These are phyloP conservation scores for Cordylochernes scorpioides DNA, from an alignment of 2,888 invertebrate genomes.

Conservation along the genomic window DNA sequence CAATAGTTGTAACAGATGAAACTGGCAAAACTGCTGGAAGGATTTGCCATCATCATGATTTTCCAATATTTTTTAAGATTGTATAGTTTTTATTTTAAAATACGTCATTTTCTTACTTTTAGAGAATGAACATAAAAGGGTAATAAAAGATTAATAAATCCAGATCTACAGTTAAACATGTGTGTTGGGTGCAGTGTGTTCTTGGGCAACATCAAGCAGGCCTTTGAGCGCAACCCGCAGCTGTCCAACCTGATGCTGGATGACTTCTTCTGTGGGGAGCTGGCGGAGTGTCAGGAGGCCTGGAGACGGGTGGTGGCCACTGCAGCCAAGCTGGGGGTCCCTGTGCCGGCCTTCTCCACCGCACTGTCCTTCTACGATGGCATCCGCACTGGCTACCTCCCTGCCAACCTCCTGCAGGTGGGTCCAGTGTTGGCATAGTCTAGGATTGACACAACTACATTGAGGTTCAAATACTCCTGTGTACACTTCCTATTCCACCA, in stretches of 20 bases:
- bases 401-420: constrained; percentile 81
- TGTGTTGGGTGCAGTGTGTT: constrained; percentile 47
- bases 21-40: too few species aligned
- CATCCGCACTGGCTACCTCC: constrained; percentile 53
- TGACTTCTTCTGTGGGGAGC: constrained; percentile 65
- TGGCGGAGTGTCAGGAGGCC: constrained; percentile 47
- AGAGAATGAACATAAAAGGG: too few species aligned
- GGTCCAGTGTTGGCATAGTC: constrained; percentile 1
- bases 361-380: constrained; percentile 95
- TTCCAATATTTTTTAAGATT: too few species aligned
- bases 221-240: constrained; percentile 63
- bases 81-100: too few species aligned
- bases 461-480: too few species aligned
- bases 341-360: constrained; percentile 69
- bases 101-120: too few species aligned
- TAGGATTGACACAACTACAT: too few species aligned
- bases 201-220: constrained; percentile 66
- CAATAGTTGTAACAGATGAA: too few species aligned
- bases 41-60: too few species aligned
- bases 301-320: constrained; percentile 53
- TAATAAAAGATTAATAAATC: too few species aligned
- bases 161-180: too few species aligned
- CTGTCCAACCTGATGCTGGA: constrained; percentile 66
- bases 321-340: constrained; percentile 45
- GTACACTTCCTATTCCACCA: too few species aligned